phyloP scores from a whole-genome alignment of 2,888 invertebrate species.

The Tetragnatha montana region DNA sequence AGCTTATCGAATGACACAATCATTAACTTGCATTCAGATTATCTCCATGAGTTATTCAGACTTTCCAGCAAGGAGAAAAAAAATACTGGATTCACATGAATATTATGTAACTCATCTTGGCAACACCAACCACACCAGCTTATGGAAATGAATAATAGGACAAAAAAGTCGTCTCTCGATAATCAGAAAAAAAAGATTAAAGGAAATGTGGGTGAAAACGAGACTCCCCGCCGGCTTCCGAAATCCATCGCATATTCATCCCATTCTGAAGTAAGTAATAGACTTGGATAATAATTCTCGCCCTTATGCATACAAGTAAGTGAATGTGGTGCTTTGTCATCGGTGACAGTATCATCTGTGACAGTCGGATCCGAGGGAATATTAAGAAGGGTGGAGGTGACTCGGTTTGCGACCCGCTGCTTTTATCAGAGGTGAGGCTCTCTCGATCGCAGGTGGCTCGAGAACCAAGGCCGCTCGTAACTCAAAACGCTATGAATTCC shows the following conservation, averaged over 20 bases:
- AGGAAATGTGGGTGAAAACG: not conserved
- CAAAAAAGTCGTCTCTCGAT: not conserved
- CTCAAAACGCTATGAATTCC: not conserved
- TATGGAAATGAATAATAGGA: constrained; percentile 17
- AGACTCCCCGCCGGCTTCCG: constrained; percentile 3
- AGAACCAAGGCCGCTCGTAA: not conserved
- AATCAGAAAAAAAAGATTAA: not conserved
- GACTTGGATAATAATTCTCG: constrained; percentile 19
- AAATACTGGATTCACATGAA: no score
- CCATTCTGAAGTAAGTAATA: not conserved
- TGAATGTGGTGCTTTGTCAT: constrained; percentile 28
- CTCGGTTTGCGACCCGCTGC: not conserved
- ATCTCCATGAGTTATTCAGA: no score
- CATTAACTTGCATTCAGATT: no score
- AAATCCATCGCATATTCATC: not conserved
- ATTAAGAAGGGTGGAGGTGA: constrained; percentile 27
- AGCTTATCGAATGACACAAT: no score
- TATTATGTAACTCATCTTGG: no score
- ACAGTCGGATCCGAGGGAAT: constrained; percentile 24
- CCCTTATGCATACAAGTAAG: not conserved
- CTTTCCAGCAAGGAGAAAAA: no score
- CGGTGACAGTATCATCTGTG: constrained; percentile 1
- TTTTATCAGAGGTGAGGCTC: not conserved
- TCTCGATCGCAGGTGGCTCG: not conserved
- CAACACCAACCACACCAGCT: not conserved